Evolutionary conservation across 1,140 invertebrate species (phyloP).

Genomic region (Bradysia coprophila): DNA sequence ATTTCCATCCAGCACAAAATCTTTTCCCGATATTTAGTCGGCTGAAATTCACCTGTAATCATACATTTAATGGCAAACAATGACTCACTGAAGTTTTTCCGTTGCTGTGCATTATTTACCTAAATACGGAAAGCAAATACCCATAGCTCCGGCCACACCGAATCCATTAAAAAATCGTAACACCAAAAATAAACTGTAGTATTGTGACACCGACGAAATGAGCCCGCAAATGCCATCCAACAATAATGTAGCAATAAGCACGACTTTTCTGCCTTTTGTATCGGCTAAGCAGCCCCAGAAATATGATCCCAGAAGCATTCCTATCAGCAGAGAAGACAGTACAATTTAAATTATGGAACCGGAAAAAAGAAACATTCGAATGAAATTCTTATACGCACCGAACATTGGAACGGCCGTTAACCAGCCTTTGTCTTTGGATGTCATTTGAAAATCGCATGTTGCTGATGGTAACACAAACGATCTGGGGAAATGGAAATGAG

Average conservation of each 20-base stretch:
- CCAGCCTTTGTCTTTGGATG: constrained; percentile 52
- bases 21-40: constrained; percentile 50
- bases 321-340: too few species aligned
- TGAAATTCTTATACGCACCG: constrained; percentile 24
- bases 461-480: constrained; percentile 60
- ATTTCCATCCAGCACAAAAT: constrained; percentile 64
- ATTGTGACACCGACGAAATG: constrained; percentile 53
- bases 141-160: constrained; percentile 57
- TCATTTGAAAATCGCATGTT: constrained; percentile 56
- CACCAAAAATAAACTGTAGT: constrained; percentile 52
- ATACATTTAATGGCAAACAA: too few species aligned
- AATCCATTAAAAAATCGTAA: constrained; percentile 69
- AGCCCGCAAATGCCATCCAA: constrained; percentile 59
- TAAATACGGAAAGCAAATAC: constrained; percentile 55
- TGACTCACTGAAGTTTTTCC: too few species aligned
- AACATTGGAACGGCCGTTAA: constrained; percentile 57
- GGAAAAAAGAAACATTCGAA: not conserved
- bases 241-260: constrained; percentile 53
- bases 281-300: constrained; percentile 77
- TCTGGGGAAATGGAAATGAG: too few species aligned
- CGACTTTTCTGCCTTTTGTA: constrained; percentile 53
- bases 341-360: too few species aligned
- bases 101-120: too few species aligned
- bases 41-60: constrained; percentile 61
- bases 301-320: constrained; percentile 78